phyloP scores from a whole-genome alignment of 2,113 vertebrate genomes.

The Dunckerocampus dactyliophorus region DNA sequence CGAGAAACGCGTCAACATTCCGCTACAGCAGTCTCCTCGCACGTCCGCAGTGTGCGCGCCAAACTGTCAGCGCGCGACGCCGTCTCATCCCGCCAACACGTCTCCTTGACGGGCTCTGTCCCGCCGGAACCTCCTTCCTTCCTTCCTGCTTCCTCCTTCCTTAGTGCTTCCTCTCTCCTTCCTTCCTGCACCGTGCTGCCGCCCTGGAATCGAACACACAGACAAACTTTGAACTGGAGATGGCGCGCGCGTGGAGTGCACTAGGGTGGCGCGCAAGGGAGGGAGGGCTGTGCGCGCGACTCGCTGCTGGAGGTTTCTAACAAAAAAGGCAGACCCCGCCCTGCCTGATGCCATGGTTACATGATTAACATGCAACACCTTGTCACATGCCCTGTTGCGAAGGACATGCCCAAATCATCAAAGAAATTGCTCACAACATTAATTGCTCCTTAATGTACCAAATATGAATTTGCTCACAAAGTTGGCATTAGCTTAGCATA shows the following conservation, averaged over 20 bases:
- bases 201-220: background rate
- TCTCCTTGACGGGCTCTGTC: background rate
- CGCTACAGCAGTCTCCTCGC: background rate
- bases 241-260: slow-evolving; percentile 27
- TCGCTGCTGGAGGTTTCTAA: background rate
- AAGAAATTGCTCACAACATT: too few relatives aligned
- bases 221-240: slow-evolving; percentile 27
- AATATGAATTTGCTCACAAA: too few relatives aligned
- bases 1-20: background rate
- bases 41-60: background rate
- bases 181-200: background rate
- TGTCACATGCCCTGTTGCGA: too few relatives aligned
- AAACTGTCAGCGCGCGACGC: background rate
- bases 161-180: too few relatives aligned
- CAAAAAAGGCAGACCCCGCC: slow-evolving; percentile 44
- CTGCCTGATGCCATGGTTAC: background rate
- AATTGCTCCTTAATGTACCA: too few relatives aligned
- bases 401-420: too few relatives aligned
- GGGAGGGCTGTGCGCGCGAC: background rate
- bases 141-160: background rate
- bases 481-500: too few relatives aligned
- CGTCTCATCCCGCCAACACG: background rate
- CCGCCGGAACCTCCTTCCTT: background rate
- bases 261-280: slow-evolving; percentile 7
- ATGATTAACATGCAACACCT: too few relatives aligned